Evolutionary conservation across 2,888 invertebrate species (phyloP).

Genomic region (Cheilosia scutellata): DNA sequence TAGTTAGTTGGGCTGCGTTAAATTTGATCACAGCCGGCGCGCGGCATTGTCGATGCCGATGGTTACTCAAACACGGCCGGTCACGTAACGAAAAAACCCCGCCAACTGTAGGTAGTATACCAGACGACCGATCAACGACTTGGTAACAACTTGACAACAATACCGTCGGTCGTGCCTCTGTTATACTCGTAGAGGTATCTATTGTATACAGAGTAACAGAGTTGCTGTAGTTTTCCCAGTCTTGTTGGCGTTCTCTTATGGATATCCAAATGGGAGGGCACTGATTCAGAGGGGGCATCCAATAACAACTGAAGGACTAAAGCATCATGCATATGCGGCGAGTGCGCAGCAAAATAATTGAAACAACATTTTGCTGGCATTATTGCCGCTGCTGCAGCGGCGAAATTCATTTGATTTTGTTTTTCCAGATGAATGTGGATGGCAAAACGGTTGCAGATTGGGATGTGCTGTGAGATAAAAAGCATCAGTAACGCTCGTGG

Average conservation of each 20-base stretch:
- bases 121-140: constrained; percentile 51
- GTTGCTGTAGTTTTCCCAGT: constrained; percentile 17
- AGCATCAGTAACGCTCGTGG: neutral
- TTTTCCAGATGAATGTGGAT: constrained; percentile 55
- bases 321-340: constrained; percentile 24
- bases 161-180: constrained; percentile 45
- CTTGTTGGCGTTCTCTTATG: constrained; percentile 36
- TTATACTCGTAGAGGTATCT: constrained; percentile 13
- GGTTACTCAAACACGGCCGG: constrained; percentile 62
- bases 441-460: constrained; percentile 52
- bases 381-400: neutral
- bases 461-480: constrained; percentile 12
- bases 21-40: constrained; percentile 49
- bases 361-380: constrained; percentile 42
- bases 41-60: constrained; percentile 59
- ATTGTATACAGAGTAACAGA: constrained; percentile 5
- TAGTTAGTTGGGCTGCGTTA: constrained; percentile 36
- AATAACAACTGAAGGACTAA: constrained; percentile 15
- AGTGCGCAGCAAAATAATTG: constrained; percentile 52
- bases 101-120: constrained; percentile 27
- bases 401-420: constrained; percentile 50
- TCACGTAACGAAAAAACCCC: constrained; percentile 70
- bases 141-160: constrained; percentile 72
- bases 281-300: constrained; percentile 5
- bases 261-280: neutral